Evolutionary conservation across 2,888 invertebrate genomes (phyloP).

Genomic region (Scaptomyza tumidula): DNA sequence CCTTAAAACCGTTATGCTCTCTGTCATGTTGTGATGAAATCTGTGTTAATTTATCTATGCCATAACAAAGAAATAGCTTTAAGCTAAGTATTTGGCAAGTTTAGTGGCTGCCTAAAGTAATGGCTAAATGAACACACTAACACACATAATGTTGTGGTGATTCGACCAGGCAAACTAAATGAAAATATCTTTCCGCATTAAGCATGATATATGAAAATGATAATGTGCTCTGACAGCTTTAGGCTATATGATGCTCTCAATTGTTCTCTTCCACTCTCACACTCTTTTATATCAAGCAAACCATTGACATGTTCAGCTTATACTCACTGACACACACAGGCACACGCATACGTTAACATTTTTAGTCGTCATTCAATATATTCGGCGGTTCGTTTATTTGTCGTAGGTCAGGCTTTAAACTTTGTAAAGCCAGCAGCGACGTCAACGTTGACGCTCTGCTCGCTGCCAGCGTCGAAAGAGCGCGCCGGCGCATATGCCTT

Average conservation of each 20-base stretch:
- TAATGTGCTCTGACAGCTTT: constrained; percentile 71
- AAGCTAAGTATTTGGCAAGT: constrained; percentile 7
- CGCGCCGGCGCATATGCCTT: constrained; percentile 58
- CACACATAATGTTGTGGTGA: constrained; percentile 9
- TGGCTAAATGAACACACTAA: constrained; percentile 5
- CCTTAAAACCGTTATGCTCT: background rate
- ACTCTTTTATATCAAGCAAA: constrained; percentile 3
- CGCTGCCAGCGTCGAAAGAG: constrained; percentile 54
- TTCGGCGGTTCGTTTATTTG: constrained; percentile 55
- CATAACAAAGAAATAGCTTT: constrained; percentile 1
- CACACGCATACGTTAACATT: constrained; percentile 15
- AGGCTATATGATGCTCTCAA: constrained; percentile 23
- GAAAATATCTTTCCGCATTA: constrained; percentile 72
- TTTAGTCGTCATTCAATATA: constrained; percentile 52
- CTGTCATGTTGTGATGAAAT: constrained; percentile 17
- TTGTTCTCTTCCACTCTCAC: constrained; percentile 8
- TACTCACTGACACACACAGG: background rate
- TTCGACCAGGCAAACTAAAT: constrained; percentile 44
- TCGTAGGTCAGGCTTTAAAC: constrained; percentile 71
- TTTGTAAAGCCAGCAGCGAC: constrained; percentile 28
- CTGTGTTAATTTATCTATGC: constrained; percentile 59
- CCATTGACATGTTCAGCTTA: constrained; percentile 11
- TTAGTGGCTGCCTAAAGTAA: constrained; percentile 5
- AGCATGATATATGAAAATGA: constrained; percentile 75
- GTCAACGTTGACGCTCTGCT: constrained; percentile 23